Evolutionary conservation across 2,113 vertebrate genomes (phyloP).

Genomic region (Poeciliopsis prolifica): DNA sequence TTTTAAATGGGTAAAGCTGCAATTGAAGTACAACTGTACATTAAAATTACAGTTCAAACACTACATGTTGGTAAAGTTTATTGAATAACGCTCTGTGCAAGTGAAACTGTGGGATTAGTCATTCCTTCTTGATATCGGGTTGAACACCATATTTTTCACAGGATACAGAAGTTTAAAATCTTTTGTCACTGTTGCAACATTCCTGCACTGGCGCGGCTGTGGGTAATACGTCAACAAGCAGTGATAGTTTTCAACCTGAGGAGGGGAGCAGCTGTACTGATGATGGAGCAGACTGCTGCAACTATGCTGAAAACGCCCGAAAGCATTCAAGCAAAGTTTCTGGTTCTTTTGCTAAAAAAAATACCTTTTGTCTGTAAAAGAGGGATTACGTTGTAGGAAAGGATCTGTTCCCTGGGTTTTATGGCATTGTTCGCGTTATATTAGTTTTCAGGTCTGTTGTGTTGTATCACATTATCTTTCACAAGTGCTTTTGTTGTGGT

Average conservation of each 20-base stretch:
- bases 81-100: background rate
- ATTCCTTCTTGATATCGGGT: background rate
- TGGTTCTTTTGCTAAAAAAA: constrained; percentile 7
- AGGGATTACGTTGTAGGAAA: constrained; percentile 3
- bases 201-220: background rate
- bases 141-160: background rate
- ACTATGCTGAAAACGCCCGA: background rate
- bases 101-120: background rate
- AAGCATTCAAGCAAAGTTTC: constrained; percentile 15
- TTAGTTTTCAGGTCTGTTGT: constrained; percentile 11
- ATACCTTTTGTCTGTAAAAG: constrained; percentile 2
- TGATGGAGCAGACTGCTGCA: constrained; percentile 3
- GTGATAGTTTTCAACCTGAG: background rate
- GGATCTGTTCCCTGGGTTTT: background rate
- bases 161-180: background rate
- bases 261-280: background rate
- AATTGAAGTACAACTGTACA: background rate
- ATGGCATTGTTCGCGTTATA: background rate
- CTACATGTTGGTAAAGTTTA: background rate
- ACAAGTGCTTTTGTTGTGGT: constrained; percentile 15
- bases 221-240: background rate
- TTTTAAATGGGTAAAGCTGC: background rate
- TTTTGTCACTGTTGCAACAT: background rate
- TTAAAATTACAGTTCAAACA: background rate
- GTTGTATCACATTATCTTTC: constrained; percentile 2